Evolutionary conservation across 2,888 invertebrate species (phyloP), one percentile per base, ranked within the genome.

Genomic region (Spodoptera picta): DNA sequence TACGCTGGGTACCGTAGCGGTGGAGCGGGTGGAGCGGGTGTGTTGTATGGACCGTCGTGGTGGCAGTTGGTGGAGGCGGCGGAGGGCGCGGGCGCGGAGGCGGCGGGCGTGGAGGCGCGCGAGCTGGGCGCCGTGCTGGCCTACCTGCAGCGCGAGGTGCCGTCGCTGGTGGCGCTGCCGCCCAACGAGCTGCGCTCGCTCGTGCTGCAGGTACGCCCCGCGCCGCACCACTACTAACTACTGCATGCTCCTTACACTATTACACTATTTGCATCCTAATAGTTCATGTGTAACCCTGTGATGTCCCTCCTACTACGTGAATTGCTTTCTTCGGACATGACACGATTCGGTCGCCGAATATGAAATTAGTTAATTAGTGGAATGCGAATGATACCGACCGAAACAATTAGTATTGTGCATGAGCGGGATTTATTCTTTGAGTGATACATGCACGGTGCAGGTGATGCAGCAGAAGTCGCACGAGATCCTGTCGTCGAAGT

Each of bases 41-140:
- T 27, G 27, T 27, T 27, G 27, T 27, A 27, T 27, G 7, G 19
- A 19, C 19, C 11, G 10, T 49, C 7, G 4, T 50, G 7, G 5
- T 11, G 49, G 6, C 51, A 73, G 67, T 53, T 66, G 83, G 82
- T 60, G 72, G 59, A 71, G 65, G 50, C 91, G 73, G 92, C 92
- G 75, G 95, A 95, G 68, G 95, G 94, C 82, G 95, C 95, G 46
- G 64, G 59, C 45, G 69, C 69, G 65, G 75, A 79, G 58, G 77
- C 57, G 60, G 73, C 57, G 54, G 75, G 68, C 64, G 90, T 87
- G 84, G 93, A 93, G 86, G 92, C 93, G 72, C 93, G 93, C 75
- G 95, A 95, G 91, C 92, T 95, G 75, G 95, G 95, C 84, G 95
- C 95, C 63, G 93, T 95, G 87, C 94, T 96, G 85, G 95, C 95